Conservation (phyloP, 2,888 invertebrate genomes). For the Orthosia gracilis region DNA sequence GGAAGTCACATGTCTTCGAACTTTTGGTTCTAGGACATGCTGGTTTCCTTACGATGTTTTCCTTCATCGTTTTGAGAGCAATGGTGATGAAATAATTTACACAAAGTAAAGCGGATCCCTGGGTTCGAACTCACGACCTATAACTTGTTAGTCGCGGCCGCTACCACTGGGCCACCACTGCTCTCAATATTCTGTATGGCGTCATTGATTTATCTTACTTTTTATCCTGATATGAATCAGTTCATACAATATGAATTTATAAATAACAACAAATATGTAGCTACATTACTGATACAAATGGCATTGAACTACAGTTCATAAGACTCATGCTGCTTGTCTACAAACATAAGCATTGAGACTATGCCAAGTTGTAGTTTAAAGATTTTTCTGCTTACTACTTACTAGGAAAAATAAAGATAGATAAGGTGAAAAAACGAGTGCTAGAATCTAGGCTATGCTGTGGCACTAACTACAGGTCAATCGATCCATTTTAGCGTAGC, state of each 20-base stretch:
- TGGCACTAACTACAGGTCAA: slow-evolving; percentile 10
- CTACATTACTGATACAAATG: slow-evolving; percentile 21
- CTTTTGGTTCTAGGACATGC: no score
- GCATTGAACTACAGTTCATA: slow-evolving; percentile 23
- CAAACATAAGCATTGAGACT: not conserved
- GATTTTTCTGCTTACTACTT: not conserved
- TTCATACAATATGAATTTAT: slow-evolving; percentile 15
- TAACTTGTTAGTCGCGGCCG: no score
- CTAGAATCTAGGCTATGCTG: slow-evolving; percentile 30
- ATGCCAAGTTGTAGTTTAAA: not conserved
- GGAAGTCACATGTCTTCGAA: no score
- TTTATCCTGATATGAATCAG: slow-evolving; percentile 34
- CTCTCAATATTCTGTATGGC: not conserved
- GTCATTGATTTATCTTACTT: not conserved
- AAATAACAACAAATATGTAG: slow-evolving; percentile 1
- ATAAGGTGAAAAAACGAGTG: not conserved
- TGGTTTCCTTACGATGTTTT: no score
- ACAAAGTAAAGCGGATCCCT: no score
- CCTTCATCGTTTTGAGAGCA: no score
- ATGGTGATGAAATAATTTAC: no score
- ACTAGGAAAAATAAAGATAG: not conserved
- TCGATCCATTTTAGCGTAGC: slow-evolving; percentile 31
- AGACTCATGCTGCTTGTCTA: slow-evolving; percentile 30
- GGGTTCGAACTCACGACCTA: no score
- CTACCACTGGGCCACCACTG: no score